A percentile compares a stretch with the other conserved stretches of the same genome.
phyloP scores from a whole-genome alignment of 2,113 vertebrate species.

The Engraulis encrasicolus region DNA sequence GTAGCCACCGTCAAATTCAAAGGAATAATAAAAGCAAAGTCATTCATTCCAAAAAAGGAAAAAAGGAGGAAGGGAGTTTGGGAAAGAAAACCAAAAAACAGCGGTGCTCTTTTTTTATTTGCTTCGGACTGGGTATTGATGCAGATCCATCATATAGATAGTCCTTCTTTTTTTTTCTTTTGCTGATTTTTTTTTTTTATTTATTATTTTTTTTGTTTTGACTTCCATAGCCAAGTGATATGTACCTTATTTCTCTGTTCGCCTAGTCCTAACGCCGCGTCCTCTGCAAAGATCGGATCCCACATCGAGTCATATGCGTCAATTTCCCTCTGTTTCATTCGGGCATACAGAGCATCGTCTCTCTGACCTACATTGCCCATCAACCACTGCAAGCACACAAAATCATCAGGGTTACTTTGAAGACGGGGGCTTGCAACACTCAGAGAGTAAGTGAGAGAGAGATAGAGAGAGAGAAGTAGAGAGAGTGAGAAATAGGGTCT shows the following conservation, averaged over 20 bases:
- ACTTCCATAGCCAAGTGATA: slow-evolving; percentile 75
- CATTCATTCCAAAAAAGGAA: slow-evolving; percentile 34
- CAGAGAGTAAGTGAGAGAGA: slow-evolving; percentile 73
- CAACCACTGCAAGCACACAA: slow-evolving; percentile 88
- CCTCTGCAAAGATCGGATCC: slow-evolving; percentile 86
- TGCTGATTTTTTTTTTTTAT: neutral
- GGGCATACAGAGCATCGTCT: slow-evolving; percentile 87
- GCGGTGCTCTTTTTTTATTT: slow-evolving; percentile 47
- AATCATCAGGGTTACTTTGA: slow-evolving; percentile 82
- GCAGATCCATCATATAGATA: slow-evolving; percentile 76
- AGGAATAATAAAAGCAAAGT: slow-evolving; percentile 40
- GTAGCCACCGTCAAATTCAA: slow-evolving; percentile 45
- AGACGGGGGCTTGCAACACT: slow-evolving; percentile 75
- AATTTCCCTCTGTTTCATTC: slow-evolving; percentile 89
- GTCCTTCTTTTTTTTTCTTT: slow-evolving; percentile 17
- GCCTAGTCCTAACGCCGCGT: slow-evolving; percentile 86
- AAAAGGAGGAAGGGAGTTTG: slow-evolving; percentile 43
- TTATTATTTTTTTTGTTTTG: slow-evolving; percentile 61
- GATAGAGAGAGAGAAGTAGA: slow-evolving; percentile 28
- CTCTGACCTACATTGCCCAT: slow-evolving; percentile 88
- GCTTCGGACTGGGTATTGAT: slow-evolving; percentile 76
- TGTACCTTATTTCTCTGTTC: slow-evolving; percentile 87
- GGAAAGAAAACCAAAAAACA: slow-evolving; percentile 23
- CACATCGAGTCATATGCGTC: slow-evolving; percentile 86
- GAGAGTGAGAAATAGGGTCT: slow-evolving; percentile 56